Conservation (phyloP, 2,888 invertebrate species). For the Drosophila recens region DNA sequence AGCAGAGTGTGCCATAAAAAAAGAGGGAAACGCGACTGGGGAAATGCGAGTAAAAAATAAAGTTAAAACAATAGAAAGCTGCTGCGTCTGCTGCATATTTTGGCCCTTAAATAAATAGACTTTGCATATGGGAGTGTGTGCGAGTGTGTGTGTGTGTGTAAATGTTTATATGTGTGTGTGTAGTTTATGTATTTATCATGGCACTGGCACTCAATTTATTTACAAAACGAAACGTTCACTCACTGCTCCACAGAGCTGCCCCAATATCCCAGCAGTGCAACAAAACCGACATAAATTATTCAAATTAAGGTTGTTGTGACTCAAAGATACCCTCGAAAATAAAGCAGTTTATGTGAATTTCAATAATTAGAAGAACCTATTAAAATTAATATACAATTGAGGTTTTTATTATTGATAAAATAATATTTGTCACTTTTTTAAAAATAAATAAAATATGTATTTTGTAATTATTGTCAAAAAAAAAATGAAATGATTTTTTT, state of each 20-base stretch:
- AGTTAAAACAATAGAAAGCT: conserved; percentile 77
- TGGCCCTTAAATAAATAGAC: conserved; percentile 73
- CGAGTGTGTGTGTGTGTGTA: conserved; percentile 13
- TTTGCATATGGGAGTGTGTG: conserved; percentile 65
- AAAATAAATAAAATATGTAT: no score
- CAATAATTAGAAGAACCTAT: background rate
- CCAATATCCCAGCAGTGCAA: conserved; percentile 40
- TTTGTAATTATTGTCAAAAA: no score
- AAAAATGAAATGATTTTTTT: no score
- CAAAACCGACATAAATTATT: conserved; percentile 20
- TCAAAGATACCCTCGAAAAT: conserved; percentile 10
- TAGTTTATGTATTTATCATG: conserved; percentile 61
- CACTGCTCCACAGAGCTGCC: conserved; percentile 34
- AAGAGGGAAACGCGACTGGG: conserved; percentile 44
- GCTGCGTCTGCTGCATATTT: conserved; percentile 74
- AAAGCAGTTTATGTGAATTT: background rate
- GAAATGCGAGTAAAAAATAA: conserved; percentile 3
- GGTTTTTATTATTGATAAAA: no score
- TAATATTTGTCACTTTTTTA: no score
- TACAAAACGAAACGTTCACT: conserved; percentile 65
- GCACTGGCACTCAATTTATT: conserved; percentile 79
- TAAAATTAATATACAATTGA: background rate
- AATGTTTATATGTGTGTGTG: conserved; percentile 19
- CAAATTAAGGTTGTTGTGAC: background rate
- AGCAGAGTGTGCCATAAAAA: conserved; percentile 58